Percentiles rank a stretch among this genome's conserved stretches.
Evolutionary conservation across 1,140 invertebrate species (phyloP).

Genomic region (Stegodyphus dumicola): DNA sequence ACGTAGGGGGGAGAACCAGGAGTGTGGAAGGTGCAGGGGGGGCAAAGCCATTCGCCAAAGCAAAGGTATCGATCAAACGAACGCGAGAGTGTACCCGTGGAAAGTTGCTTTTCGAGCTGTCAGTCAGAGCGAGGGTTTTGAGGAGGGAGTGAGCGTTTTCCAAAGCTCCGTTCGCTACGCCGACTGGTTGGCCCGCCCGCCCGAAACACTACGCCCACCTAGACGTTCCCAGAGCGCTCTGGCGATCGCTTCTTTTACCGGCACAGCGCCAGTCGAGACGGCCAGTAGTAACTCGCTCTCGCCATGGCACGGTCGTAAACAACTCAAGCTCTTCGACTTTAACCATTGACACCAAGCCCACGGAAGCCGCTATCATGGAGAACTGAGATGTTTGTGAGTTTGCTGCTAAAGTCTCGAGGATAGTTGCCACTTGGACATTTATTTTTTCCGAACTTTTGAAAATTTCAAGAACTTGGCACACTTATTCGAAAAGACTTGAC

Average conservation of each 20-base stretch:
- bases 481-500: too few species aligned
- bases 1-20: not conserved
- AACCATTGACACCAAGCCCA: not conserved
- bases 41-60: slow-evolving; percentile 35
- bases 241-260: slow-evolving; percentile 41
- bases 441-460: not conserved
- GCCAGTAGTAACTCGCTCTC: slow-evolving; percentile 30
- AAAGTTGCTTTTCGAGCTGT: slow-evolving; percentile 53
- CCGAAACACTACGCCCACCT: slow-evolving; percentile 35
- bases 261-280: slow-evolving; percentile 26
- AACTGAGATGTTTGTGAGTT: not conserved
- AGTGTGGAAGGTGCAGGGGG: not conserved
- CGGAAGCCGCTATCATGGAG: not conserved
- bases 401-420: not conserved
- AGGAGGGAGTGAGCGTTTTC: slow-evolving; percentile 22
- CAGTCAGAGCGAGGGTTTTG: slow-evolving; percentile 42
- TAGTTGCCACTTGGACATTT: not conserved
- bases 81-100: slow-evolving; percentile 1
- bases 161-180: slow-evolving; percentile 22
- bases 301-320: slow-evolving; percentile 5
- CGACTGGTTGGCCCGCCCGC: slow-evolving; percentile 42
- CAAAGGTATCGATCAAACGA: slow-evolving; percentile 40
- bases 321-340: slow-evolving; percentile 8
- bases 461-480: too few species aligned
- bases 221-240: slow-evolving; percentile 15